Evolutionary conservation across 1,140 invertebrate genomes (phyloP).

Genomic region (Matsumurasca onukii): DNA sequence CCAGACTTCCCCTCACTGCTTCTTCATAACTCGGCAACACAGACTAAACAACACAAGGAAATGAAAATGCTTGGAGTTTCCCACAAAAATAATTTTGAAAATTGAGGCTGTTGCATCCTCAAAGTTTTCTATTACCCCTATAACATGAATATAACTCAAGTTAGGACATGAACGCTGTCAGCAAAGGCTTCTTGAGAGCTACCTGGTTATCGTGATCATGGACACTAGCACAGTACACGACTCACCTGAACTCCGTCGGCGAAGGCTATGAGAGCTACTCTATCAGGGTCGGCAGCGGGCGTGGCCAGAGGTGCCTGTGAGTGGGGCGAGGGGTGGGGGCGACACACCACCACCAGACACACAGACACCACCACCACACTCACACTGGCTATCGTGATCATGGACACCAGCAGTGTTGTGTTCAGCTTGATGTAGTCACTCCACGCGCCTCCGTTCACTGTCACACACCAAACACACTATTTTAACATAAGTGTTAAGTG

Average conservation of each 20-base stretch:
- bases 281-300: conserved; percentile 43
- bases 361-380: conserved; percentile 47
- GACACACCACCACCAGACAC: conserved; percentile 46
- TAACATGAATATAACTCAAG: too few species aligned
- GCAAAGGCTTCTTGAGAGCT: too few species aligned
- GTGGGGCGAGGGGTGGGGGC: conserved; percentile 40
- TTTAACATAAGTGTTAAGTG: conserved; percentile 19
- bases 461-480: background rate
- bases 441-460: conserved; percentile 17
- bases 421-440: conserved; percentile 19
- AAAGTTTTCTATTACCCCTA: conserved; percentile 46
- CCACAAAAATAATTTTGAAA: conserved; percentile 9
- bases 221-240: too few species aligned
- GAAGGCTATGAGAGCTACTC: conserved; percentile 53
- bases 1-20: conserved; percentile 45
- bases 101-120: background rate
- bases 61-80: background rate
- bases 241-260: conserved; percentile 51
- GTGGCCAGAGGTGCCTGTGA: conserved; percentile 16
- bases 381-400: conserved; percentile 48
- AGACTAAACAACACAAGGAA: conserved; percentile 45
- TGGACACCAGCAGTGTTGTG: conserved; percentile 45
- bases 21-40: conserved; percentile 51
- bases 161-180: too few species aligned
- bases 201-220: too few species aligned